Percentiles rank a stretch among this genome's conserved stretches.
Conservation (phyloP, 2,797 vertebrate genomes). For the Galaxias olidus region DNA sequence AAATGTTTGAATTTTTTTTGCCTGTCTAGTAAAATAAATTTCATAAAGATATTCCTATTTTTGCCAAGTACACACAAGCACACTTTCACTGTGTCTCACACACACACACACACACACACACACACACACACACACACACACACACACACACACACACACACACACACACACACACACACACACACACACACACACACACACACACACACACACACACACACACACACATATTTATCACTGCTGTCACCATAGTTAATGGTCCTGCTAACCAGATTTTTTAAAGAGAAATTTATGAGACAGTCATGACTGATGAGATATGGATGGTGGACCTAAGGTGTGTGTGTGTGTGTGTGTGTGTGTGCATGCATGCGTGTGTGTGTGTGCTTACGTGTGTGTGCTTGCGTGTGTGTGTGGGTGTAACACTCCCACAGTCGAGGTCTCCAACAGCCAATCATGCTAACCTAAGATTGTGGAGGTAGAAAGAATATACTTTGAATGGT, state of each 20-base stretch:
- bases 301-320: no score
- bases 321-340: no score
- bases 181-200: not conserved
- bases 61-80: not conserved
- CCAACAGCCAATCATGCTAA: conserved; percentile 31
- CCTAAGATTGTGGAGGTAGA: conserved; percentile 23
- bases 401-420: not conserved
- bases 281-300: no score
- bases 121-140: conserved; percentile 3
- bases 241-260: no score
- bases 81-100: not conserved
- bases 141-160: not conserved
- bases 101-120: conserved; percentile 19
- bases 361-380: not conserved
- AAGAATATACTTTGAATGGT: conserved; percentile 58
- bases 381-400: not conserved
- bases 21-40: no score
- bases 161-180: not conserved
- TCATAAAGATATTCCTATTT: no score
- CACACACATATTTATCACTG: not conserved
- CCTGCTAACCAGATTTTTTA: no score
- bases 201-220: conserved; percentile 4
- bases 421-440: conserved; percentile 14
- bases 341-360: not conserved
- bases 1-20: no score